A percentile compares a stretch with the other conserved stretches of the same genome.
Evolutionary conservation across 2,113 vertebrate species (phyloP).

Genomic region (Ceratotherium simum): DNA sequence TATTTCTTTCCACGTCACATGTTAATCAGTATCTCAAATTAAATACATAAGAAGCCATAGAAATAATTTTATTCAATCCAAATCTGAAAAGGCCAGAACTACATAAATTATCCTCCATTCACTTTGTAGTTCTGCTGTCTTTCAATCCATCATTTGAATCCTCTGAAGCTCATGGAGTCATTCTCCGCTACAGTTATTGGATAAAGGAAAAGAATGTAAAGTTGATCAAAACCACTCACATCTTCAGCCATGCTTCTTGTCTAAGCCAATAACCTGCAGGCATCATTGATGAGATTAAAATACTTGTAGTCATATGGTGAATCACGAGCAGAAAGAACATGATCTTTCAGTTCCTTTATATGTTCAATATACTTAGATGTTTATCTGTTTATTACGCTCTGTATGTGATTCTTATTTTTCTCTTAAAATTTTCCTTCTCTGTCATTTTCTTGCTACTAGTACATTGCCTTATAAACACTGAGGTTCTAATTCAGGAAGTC

Average conservation of each 20-base stretch:
- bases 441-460: not conserved
- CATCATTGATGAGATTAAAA: not conserved
- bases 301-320: not conserved
- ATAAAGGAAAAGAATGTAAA: not conserved
- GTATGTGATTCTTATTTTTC: not conserved
- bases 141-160: not conserved
- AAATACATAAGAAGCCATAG: not conserved
- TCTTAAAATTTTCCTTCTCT: not conserved
- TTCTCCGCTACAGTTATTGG: not conserved
- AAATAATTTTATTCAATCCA: not conserved
- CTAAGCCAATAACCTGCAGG: not conserved
- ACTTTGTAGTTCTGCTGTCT: not conserved
- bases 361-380: not conserved
- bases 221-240: not conserved
- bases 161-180: not conserved
- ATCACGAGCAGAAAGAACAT: not conserved
- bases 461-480: not conserved
- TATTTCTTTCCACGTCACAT: not conserved
- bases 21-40: not conserved
- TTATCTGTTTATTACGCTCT: not conserved
- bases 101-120: not conserved
- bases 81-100: not conserved
- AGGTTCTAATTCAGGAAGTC: not conserved
- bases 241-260: not conserved
- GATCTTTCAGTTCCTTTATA: not conserved